Evolutionary conservation across 2,797 vertebrate genomes (phyloP).

Genomic region (Erithacus rubecula): DNA sequence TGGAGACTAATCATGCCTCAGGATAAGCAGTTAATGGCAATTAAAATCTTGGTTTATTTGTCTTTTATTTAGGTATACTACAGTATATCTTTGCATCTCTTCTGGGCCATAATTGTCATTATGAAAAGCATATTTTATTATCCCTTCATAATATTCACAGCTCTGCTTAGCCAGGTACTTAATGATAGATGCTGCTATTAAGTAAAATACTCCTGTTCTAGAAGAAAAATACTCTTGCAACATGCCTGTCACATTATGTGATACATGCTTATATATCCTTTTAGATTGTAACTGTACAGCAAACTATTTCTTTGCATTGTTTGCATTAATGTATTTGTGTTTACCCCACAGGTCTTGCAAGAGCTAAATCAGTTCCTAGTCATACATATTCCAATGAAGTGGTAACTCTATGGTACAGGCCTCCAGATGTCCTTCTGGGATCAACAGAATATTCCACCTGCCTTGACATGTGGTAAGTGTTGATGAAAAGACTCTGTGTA

Average conservation of each 20-base stretch:
- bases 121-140: background rate
- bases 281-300: background rate
- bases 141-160: background rate
- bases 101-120: background rate
- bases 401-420: conserved; percentile 96
- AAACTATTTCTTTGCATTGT: background rate
- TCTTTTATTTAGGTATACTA: background rate
- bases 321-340: background rate
- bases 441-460: conserved; percentile 98
- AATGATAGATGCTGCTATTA: background rate
- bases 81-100: background rate
- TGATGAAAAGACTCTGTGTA: background rate
- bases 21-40: background rate
- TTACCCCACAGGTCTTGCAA: conserved; percentile 85
- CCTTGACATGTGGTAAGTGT: conserved; percentile 95
- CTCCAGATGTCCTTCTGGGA: conserved; percentile 94
- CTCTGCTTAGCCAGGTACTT: background rate
- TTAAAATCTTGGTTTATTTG: background rate
- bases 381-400: conserved; percentile 98
- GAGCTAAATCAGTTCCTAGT: conserved; percentile 95
- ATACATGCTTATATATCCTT: background rate
- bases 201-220: background rate
- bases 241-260: accelerated
- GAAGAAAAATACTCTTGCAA: background rate
- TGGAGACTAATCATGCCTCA: background rate